Evolutionary conservation across 37 sponge, comb jelly and placozoan genomes (phyloP).

Genomic region (Halisarca cf. caerulea): DNA sequence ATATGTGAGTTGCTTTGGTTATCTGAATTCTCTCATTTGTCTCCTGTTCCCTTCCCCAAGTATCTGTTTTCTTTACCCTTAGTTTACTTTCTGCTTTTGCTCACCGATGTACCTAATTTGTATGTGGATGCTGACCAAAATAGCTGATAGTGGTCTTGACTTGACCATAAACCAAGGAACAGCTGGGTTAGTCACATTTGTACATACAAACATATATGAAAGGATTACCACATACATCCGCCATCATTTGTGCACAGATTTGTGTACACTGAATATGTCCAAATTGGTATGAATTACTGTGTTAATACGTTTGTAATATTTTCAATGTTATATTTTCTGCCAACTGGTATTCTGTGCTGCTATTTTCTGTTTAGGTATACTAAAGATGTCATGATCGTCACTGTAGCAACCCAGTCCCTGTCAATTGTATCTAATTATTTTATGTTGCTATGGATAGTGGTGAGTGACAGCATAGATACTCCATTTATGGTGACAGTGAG

Average conservation of each 20-base stretch:
- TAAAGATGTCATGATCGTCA: conserved; percentile 70
- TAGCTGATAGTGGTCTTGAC: conserved; percentile 9
- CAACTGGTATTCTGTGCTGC: background rate
- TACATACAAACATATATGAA: background rate
- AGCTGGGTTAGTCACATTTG: conserved; percentile 4
- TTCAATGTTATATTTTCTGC: too few relatives aligned
- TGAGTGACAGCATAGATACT: too few relatives aligned
- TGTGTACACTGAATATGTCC: background rate
- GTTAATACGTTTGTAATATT: too few relatives aligned
- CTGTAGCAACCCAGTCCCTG: conserved; percentile 41
- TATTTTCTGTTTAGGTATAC: conserved; percentile 35
- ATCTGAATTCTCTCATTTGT: too few relatives aligned
- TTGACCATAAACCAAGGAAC: conserved; percentile 18
- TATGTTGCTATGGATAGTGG: conserved; percentile 63
- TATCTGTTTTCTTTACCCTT: background rate
- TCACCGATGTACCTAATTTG: background rate
- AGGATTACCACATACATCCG: too few relatives aligned
- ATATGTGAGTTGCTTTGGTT: conserved; percentile 4
- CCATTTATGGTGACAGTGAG: too few relatives aligned
- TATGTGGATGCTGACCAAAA: conserved; percentile 9
- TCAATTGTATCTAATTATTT: conserved; percentile 58
- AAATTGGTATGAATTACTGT: background rate
- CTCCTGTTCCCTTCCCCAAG: background rate
- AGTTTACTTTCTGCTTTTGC: background rate
- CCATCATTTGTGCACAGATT: too few relatives aligned